phyloP scores from a whole-genome alignment of 2,797 vertebrate species.

The Mus minutoides region DNA sequence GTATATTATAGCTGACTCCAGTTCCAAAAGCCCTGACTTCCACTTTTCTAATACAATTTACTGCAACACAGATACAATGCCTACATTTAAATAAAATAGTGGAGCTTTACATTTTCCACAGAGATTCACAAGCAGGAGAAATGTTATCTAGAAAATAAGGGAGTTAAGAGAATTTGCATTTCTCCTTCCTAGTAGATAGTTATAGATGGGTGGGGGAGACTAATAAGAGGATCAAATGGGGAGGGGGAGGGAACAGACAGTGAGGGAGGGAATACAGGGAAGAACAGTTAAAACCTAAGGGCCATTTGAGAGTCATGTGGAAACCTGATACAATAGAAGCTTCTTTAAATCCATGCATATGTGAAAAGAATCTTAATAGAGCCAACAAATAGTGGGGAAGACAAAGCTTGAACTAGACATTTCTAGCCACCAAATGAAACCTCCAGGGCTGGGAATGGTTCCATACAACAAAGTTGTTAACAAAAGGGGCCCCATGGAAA shows the following conservation, averaged over 20 bases:
- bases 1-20: background rate
- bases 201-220: background rate
- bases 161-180: background rate
- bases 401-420: background rate
- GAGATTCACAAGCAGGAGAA: background rate
- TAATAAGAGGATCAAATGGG: no score
- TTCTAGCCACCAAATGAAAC: background rate
- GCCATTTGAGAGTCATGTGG: background rate
- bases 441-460: background rate
- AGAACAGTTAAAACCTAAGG: background rate
- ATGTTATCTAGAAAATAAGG: background rate
- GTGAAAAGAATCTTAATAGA: background rate
- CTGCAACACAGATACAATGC: background rate
- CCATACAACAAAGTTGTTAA: background rate
- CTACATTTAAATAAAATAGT: background rate
- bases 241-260: background rate
- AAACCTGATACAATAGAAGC: background rate
- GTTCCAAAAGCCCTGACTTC: background rate
- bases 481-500: background rate
- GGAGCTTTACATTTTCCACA: background rate
- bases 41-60: background rate
- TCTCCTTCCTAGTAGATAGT: background rate
- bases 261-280: background rate
- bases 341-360: background rate
- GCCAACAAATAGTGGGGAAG: background rate